Base-by-base conservation (phyloP, 2,797 vertebrate genomes). In the Vireo griseus region DNA sequence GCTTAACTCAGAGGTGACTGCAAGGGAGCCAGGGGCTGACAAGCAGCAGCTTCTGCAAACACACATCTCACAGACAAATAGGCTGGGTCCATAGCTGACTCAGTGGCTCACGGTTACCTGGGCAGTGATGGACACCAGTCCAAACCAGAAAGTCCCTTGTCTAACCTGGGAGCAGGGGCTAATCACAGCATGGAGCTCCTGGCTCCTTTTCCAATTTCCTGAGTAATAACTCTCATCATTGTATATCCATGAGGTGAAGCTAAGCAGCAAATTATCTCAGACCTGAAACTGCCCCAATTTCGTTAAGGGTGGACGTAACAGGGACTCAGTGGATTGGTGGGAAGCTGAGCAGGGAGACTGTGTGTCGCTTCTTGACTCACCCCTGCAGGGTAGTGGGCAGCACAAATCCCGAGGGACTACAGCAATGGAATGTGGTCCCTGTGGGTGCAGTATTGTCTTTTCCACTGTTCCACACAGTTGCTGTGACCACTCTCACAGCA, bases 101-200 rank as follows among this genome's bases (percentile, higher is more conserved):
- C 2, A 0, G 33, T 22, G 28, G 58, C 47, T 66, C 21, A 12
- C 10, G 2, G 0, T 47, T 51, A 52, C 19, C 39, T 0, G 0
- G 31, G 8, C 42, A 44, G 42, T 22, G 47, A 26, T 5, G 28
- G 35, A 39, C 40, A 48, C 44, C 47, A 47, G 44, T 25, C 33
- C 15, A 40, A 47, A 17, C 10, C 39, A 72, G 63, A n/a, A 78
- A 31, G 50, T 28, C 24, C 15, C 3, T 15, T 29, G 37, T 31
- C 51, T 58, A 52, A 52, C 31, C 2, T 20, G 33, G 31, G 47
- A 65, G 35, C 57, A 65, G 35, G 16, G 68, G 18, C 31, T 54
- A 57, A 33, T 14, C 48, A 40, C 33, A 65, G 37, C 58, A 42
- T 4, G 3, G 20, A 50, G 13, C 18, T 82, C 54, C 25, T 39